These are phyloP conservation scores for Adineta ricciae DNA, from an alignment of 2,888 invertebrate species.

Conservation along the genomic window DNA sequence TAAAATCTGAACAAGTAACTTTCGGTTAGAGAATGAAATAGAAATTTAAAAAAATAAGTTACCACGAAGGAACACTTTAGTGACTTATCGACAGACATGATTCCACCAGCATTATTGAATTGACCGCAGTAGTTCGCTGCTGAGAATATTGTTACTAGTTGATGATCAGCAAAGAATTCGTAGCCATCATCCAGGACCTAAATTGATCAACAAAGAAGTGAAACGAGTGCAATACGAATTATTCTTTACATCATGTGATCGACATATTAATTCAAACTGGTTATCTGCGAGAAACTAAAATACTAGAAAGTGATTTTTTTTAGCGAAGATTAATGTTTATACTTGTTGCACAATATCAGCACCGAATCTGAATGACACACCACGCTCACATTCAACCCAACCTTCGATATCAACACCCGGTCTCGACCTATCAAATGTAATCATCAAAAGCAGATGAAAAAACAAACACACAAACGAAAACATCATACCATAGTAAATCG, in stretches of 20 bases:
- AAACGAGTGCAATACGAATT: background rate
- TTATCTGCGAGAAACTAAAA: slow-evolving; percentile 65
- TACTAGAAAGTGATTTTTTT: too few relatives aligned
- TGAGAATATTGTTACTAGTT: slow-evolving; percentile 93
- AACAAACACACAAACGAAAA: too few relatives aligned
- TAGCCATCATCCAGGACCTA: slow-evolving; percentile 94
- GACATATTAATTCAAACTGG: slow-evolving; percentile 88
- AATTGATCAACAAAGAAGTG: background rate
- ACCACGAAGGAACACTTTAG: slow-evolving; percentile 97
- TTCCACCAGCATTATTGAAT: slow-evolving; percentile 95
- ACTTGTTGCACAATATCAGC: slow-evolving; percentile 76
- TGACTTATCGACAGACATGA: slow-evolving; percentile 98
- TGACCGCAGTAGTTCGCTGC: slow-evolving; percentile 96
- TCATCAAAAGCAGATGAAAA: too few relatives aligned
- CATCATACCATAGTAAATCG: slow-evolving; percentile 85
- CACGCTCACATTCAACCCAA: slow-evolving; percentile 96
- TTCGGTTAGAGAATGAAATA: too few relatives aligned
- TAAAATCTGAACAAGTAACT: too few relatives aligned
- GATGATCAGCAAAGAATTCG: slow-evolving; percentile 95
- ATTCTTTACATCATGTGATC: slow-evolving; percentile 74
- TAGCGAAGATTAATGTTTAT: too few relatives aligned
- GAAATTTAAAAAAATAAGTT: background rate
- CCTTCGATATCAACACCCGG: slow-evolving; percentile 60
- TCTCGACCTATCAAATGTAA: too few relatives aligned
- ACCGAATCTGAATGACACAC: slow-evolving; percentile 94